Percentiles rank a stretch among this genome's conserved stretches.
phyloP scores from a whole-genome alignment of 2,888 invertebrate species.

The Galeruca laticollis region DNA sequence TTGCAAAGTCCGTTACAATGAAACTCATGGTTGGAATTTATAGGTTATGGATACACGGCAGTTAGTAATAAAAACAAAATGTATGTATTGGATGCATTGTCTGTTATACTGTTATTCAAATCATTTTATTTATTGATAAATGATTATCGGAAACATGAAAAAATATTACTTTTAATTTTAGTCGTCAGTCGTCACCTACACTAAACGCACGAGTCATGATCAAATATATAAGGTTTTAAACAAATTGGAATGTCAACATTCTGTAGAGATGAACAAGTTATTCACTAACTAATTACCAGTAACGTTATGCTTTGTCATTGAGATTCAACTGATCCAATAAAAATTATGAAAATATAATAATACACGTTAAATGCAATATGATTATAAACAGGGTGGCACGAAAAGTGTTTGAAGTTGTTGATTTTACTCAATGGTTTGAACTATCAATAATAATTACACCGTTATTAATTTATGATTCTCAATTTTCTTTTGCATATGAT shows the following conservation, averaged over 20 bases:
- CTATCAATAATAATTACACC: no score
- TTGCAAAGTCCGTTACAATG: slow-evolving; percentile 41
- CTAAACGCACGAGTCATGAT: background rate
- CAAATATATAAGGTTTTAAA: background rate
- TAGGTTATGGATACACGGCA: background rate
- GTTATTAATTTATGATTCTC: no score
- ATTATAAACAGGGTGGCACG: background rate
- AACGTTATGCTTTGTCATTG: background rate
- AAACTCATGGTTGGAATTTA: background rate
- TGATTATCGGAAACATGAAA: background rate
- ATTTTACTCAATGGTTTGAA: no score
- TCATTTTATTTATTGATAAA: background rate
- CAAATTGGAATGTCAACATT: background rate
- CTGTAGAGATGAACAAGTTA: slow-evolving; percentile 1
- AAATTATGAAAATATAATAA: background rate
- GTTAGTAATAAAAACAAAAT: background rate
- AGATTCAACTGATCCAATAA: background rate
- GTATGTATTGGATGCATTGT: background rate
- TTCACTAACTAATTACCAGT: background rate
- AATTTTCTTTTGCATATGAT: no score
- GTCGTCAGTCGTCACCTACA: background rate
- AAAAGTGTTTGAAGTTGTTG: no score
- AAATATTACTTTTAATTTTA: background rate
- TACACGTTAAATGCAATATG: background rate
- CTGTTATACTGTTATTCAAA: background rate